Percentiles rank a stretch among this genome's conserved stretches.
Evolutionary conservation across 30 jellyfish, hydroid and myxozoan species (phyloP).

Genomic region (Pseudorhiza aurosa): DNA sequence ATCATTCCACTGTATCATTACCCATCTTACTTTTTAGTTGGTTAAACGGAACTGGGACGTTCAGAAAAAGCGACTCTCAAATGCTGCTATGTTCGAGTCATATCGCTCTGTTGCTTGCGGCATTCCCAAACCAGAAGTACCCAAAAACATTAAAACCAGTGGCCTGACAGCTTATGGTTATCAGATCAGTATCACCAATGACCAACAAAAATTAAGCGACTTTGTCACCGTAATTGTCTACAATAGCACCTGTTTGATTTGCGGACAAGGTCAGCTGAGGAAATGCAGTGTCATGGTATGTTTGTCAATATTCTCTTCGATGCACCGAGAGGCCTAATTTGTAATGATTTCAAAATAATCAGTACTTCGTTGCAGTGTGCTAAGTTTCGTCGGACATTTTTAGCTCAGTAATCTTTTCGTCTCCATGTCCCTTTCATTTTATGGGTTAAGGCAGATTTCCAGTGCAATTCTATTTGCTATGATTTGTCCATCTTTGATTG

Average conservation of each 20-base stretch:
- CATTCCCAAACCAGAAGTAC: slow-evolving; percentile 53
- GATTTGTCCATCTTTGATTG: no score
- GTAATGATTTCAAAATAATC: no score
- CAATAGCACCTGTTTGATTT: slow-evolving; percentile 63
- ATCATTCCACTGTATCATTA: no score
- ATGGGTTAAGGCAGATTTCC: no score
- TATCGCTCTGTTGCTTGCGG: slow-evolving; percentile 64
- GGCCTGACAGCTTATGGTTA: slow-evolving; percentile 66
- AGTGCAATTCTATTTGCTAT: no score
- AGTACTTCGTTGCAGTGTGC: no score
- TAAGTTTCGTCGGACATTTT: no score
- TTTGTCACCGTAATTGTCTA: slow-evolving; percentile 52
- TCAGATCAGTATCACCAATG: slow-evolving; percentile 75
- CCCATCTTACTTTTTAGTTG: no score
- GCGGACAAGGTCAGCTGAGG: slow-evolving; percentile 54
- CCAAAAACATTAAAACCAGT: slow-evolving; percentile 8
- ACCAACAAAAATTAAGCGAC: slow-evolving; percentile 64
- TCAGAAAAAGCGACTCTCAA: slow-evolving; percentile 41
- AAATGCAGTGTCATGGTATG: slow-evolving; percentile 59
- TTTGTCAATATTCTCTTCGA: no score
- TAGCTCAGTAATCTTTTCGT: no score
- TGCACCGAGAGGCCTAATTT: no score
- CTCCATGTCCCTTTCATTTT: no score
- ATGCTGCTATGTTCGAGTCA: slow-evolving; percentile 78
- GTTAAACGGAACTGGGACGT: slow-evolving; percentile 66